Evolutionary conservation across 2,888 invertebrate species (phyloP).

Genomic region (Salpingus planirostris): DNA sequence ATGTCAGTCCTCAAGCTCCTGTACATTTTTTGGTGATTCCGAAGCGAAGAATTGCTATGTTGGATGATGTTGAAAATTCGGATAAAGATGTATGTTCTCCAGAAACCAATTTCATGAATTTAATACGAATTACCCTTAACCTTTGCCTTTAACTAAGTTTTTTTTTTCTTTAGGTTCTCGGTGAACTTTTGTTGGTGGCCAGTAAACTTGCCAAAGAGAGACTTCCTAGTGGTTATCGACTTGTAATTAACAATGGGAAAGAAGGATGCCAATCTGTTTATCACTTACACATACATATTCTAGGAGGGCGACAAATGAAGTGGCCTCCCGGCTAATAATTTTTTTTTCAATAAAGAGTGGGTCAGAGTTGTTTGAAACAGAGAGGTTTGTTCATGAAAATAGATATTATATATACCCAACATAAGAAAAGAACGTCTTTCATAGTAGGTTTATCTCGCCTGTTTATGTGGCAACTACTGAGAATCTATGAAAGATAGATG

Average conservation of each 20-base stretch:
- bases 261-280: slow-evolving; percentile 78
- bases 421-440: too few species aligned
- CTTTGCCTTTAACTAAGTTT: slow-evolving; percentile 19
- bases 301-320: slow-evolving; percentile 67
- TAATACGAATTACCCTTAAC: too few species aligned
- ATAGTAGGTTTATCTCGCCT: too few species aligned
- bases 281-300: slow-evolving; percentile 73
- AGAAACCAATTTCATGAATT: too few species aligned
- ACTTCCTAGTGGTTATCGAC: slow-evolving; percentile 60
- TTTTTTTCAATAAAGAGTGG: too few species aligned
- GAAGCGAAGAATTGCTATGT: slow-evolving; percentile 57
- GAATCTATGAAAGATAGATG: too few species aligned
- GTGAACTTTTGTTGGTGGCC: slow-evolving; percentile 62
- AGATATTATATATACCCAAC: too few species aligned
- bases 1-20: slow-evolving; percentile 72
- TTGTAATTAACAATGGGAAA: slow-evolving; percentile 71
- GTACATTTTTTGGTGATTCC: slow-evolving; percentile 80
- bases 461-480: too few species aligned
- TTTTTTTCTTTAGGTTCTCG: slow-evolving; percentile 50
- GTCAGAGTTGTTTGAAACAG: too few species aligned
- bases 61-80: slow-evolving; percentile 51
- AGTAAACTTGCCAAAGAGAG: slow-evolving; percentile 54
- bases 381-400: too few species aligned
- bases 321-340: slow-evolving; percentile 39
- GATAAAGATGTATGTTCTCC: slow-evolving; percentile 42